Evolutionary conservation across 2,797 vertebrate species (phyloP), one percentile per base, ranked within the genome.

Genomic region (Alosa sapidissima): DNA sequence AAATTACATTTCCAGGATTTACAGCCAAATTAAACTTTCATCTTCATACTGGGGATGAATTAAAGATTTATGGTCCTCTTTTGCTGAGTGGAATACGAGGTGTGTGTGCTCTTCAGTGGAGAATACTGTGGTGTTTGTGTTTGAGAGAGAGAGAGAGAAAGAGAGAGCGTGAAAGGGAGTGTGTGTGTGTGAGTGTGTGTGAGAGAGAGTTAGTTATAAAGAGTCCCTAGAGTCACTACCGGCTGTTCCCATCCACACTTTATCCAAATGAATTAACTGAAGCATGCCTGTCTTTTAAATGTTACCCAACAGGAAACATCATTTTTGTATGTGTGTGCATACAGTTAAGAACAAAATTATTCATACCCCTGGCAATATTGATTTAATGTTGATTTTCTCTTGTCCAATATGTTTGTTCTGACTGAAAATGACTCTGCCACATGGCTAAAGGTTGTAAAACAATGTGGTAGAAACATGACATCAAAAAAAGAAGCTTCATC

Each of bases 11-110:
- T 72, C 65, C 33, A 72, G 65, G 65, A 72, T 72, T 72, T 72
- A 72, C 65, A 72, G 65, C 65, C 65, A 72, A 72, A 72, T 72
- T 72, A 72, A 36, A 72, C 65, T 72, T 72, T 72, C 65, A 72
- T 72, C 33, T 72, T 72, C 65, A 72, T 72, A 72, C 65, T 36
- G 65, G 65, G 36, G 28, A 72, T 72, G 65, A 72, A 72, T 72
- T 16, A 72, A 72, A 72, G 65, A 72, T 72, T 72, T 14, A 72
- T 72, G 33, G 9, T 14, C 28, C 65, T 72, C 65, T 72, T 36
- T 72, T 33, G 65, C 65, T 4, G 28, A 13, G 33, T 33, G 65
- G 65, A 36, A 28, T n/a, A 24, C 8, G 65, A 36, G 65, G 33
- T 72, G 65, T 72, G 24, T 72, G 65, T 41, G 33, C 65, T 13